These are phyloP conservation scores for Sebastes matsubarae DNA, from an alignment of 2,797 vertebrate species.

Conservation along the genomic window DNA sequence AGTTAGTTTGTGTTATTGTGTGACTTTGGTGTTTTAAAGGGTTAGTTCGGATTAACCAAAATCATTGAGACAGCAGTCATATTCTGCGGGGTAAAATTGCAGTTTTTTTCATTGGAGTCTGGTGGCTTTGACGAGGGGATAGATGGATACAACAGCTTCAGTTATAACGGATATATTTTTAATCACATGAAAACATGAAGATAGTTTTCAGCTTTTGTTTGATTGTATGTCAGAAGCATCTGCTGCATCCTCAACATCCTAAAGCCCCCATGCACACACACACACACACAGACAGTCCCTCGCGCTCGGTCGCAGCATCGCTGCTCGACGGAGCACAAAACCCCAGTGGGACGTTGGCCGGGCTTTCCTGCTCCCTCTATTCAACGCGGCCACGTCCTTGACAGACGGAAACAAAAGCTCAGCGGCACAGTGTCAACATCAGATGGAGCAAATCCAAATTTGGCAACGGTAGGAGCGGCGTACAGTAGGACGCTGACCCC, in stretches of 20 bases:
- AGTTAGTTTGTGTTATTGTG: too few species aligned
- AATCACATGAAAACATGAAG: background rate
- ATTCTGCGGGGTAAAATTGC: too few species aligned
- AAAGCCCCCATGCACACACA: background rate
- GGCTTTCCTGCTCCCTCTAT: slow-evolving; percentile 51
- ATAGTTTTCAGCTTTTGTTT: slow-evolving; percentile 1
- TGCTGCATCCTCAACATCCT: slow-evolving; percentile 28
- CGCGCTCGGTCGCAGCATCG: slow-evolving; percentile 23
- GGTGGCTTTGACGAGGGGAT: too few species aligned
- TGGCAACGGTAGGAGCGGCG: slow-evolving; percentile 28
- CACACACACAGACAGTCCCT: slow-evolving; percentile 16
- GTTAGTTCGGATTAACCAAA: too few species aligned
- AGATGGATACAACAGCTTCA: too few species aligned
- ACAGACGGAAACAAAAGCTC: slow-evolving; percentile 73
- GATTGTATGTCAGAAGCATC: slow-evolving; percentile 42
- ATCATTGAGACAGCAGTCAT: too few species aligned
- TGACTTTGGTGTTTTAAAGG: too few species aligned
- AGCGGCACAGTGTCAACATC: slow-evolving; percentile 68
- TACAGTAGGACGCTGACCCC: slow-evolving; percentile 47
- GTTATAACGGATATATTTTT: background rate
- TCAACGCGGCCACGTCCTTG: slow-evolving; percentile 58
- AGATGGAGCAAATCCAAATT: slow-evolving; percentile 63
- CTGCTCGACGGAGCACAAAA: slow-evolving; percentile 57
- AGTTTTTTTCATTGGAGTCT: too few species aligned
- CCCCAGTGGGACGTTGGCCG: slow-evolving; percentile 61